These are phyloP conservation scores for Aptenodytes patagonicus DNA, from an alignment of 2,113 vertebrate species.

Conservation along the genomic window DNA sequence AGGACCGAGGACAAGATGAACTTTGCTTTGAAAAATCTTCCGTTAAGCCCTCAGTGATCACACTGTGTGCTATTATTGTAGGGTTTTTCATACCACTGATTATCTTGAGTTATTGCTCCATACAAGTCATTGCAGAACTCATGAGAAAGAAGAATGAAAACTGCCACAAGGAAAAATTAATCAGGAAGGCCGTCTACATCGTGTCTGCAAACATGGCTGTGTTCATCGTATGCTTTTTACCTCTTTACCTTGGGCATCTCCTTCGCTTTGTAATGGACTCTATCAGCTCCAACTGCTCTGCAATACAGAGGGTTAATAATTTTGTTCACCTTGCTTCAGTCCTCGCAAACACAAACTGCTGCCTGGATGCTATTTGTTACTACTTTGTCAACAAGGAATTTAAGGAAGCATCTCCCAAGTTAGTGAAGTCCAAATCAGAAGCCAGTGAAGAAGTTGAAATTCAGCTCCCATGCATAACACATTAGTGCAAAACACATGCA, in stretches of 20 bases:
- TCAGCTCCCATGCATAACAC: fast-evolving
- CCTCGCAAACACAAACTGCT: conserved; percentile 64
- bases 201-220: conserved; percentile 58
- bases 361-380: conserved; percentile 66
- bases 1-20: not conserved
- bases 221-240: conserved; percentile 67
- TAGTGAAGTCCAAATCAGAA: not conserved
- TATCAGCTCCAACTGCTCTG: not conserved
- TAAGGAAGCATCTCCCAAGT: conserved; percentile 31
- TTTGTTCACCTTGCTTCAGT: conserved; percentile 9
- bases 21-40: conserved; percentile 57
- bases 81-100: conserved; percentile 50
- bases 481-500: not conserved
- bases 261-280: conserved; percentile 19
- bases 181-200: conserved; percentile 43
- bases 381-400: conserved; percentile 68
- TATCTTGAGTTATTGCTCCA: conserved; percentile 58
- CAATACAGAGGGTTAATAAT: not conserved
- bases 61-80: not conserved
- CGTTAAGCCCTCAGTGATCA: not conserved
- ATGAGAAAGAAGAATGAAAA: not conserved
- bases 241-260: conserved; percentile 45
- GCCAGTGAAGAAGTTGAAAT: not conserved
- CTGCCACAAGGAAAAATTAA: not conserved
- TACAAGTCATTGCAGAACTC: conserved; percentile 39